phyloP scores from a whole-genome alignment of 2,797 vertebrate species.

The Sebastes kiyomatsui region DNA sequence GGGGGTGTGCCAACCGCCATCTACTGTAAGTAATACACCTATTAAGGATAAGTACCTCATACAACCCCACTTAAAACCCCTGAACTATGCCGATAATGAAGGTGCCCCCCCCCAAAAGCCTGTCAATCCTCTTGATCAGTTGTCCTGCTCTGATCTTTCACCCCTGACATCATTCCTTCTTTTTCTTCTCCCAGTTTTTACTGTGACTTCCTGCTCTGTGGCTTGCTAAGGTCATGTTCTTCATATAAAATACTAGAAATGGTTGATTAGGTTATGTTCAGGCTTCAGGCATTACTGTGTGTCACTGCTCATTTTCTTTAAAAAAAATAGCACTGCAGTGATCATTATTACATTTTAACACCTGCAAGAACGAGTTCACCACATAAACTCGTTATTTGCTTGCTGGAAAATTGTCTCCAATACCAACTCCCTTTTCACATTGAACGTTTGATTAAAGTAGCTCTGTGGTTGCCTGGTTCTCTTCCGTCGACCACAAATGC shows the following conservation, averaged over 20 bases:
- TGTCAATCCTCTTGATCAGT: not conserved
- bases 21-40: too few relatives aligned
- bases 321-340: not conserved
- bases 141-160: not conserved
- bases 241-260: not conserved
- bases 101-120: not conserved
- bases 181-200: not conserved
- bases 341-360: not conserved
- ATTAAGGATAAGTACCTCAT: too few relatives aligned
- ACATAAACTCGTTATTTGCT: not conserved
- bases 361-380: not conserved
- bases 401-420: not conserved
- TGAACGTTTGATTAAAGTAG: conserved; percentile 5
- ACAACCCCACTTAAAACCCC: too few relatives aligned
- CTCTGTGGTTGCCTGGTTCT: not conserved
- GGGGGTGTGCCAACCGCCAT: too few relatives aligned
- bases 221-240: not conserved
- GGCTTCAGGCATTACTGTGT: not conserved
- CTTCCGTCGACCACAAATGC: not conserved
- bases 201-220: not conserved
- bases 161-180: not conserved
- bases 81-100: not conserved
- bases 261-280: not conserved
- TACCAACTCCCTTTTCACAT: not conserved
- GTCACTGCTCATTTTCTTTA: not conserved